Conservation (phyloP, 1,140 invertebrate genomes). For the Oncopeltus fasciatus region DNA sequence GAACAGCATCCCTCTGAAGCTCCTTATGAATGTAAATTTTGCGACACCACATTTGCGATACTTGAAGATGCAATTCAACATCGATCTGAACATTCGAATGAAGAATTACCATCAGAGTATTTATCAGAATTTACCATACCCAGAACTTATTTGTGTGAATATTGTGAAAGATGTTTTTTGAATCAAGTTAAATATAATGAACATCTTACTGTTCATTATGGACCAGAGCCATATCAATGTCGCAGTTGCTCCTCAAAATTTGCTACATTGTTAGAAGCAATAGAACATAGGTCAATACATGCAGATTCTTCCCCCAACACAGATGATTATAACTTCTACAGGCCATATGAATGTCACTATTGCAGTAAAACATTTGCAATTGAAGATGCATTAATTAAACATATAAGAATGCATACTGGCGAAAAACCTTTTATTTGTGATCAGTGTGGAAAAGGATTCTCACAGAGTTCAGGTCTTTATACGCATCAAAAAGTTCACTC, state of each 20-base stretch:
- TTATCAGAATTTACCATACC: slow-evolving; percentile 16
- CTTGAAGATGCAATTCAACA: slow-evolving; percentile 14
- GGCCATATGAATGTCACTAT: slow-evolving; percentile 24
- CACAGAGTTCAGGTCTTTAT: slow-evolving; percentile 22
- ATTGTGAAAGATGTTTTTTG: slow-evolving; percentile 22
- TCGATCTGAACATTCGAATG: slow-evolving; percentile 6
- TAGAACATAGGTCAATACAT: slow-evolving; percentile 16
- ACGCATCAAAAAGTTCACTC: slow-evolving; percentile 30
- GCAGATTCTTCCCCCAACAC: neutral
- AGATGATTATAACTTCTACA: slow-evolving; percentile 16
- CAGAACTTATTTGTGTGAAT: slow-evolving; percentile 21
- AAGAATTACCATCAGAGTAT: slow-evolving; percentile 18
- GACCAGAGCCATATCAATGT: slow-evolving; percentile 20
- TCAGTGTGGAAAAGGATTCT: slow-evolving; percentile 23
- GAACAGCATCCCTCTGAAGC: slow-evolving; percentile 11
- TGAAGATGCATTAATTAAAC: slow-evolving; percentile 31
- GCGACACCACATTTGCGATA: slow-evolving; percentile 12
- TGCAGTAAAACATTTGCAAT: slow-evolving; percentile 23
- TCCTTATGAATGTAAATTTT: slow-evolving; percentile 22
- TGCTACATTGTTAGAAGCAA: slow-evolving; percentile 13
- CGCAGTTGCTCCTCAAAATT: slow-evolving; percentile 18
- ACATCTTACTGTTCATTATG: slow-evolving; percentile 23
- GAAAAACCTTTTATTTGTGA: slow-evolving; percentile 40
- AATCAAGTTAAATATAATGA: slow-evolving; percentile 21
- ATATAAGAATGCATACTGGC: slow-evolving; percentile 47